These are phyloP conservation scores for Papilio demoleus DNA, from an alignment of 2,888 invertebrate species.

Conservation along the genomic window DNA sequence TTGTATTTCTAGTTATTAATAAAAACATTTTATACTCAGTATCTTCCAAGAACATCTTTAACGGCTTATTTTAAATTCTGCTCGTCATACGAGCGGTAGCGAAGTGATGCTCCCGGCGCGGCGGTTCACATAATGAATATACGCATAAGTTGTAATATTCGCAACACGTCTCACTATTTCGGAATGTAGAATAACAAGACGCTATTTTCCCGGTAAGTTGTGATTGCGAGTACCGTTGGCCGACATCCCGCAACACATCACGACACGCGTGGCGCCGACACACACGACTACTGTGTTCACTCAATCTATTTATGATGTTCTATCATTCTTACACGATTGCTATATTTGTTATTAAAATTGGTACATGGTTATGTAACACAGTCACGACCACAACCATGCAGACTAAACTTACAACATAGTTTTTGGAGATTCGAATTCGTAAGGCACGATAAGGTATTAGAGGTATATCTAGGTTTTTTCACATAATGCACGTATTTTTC, in stretches of 20 bases:
- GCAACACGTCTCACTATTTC: slow-evolving; percentile 53
- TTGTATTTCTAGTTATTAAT: slow-evolving; percentile 11
- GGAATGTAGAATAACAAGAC: slow-evolving; percentile 58
- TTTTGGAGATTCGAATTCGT: too few relatives aligned
- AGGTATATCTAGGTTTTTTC: too few relatives aligned
- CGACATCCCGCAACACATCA: slow-evolving; percentile 50
- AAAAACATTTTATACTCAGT: slow-evolving; percentile 1
- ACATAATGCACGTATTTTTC: too few relatives aligned
- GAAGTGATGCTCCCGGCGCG: slow-evolving; percentile 24
- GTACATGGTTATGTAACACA: slow-evolving; percentile 3
- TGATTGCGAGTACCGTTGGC: slow-evolving; percentile 70
- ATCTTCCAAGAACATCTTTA: slow-evolving; percentile 20
- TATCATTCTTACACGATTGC: slow-evolving; percentile 2
- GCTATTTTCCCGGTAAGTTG: slow-evolving; percentile 68
- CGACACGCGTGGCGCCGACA: slow-evolving; percentile 32
- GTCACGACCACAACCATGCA: neutral
- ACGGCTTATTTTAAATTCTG: slow-evolving; percentile 28
- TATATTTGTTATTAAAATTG: slow-evolving; percentile 19
- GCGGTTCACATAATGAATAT: slow-evolving; percentile 39
- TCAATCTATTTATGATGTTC: slow-evolving; percentile 25
- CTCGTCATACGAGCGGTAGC: slow-evolving; percentile 27
- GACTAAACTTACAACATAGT: neutral
- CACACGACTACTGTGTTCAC: slow-evolving; percentile 35
- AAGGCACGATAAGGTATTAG: too few relatives aligned
- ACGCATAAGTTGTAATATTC: slow-evolving; percentile 44